Evolutionary conservation across 2,888 invertebrate genomes (phyloP), one percentile per base, ranked within the genome.

Genomic region (Xanthorhoe designata): DNA sequence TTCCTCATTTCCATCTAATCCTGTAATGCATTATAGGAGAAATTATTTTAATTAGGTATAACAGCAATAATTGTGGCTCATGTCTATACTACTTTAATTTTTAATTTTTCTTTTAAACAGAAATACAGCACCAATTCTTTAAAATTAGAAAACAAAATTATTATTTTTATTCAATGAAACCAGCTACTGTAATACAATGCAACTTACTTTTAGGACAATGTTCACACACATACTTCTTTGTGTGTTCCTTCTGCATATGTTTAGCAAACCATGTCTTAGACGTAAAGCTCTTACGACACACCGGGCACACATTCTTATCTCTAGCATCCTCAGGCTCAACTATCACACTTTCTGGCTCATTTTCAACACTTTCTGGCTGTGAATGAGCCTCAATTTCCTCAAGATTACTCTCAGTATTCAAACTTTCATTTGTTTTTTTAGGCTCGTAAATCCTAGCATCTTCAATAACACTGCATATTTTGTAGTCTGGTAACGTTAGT

Each of bases 181-280:
- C 5, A 42, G 13, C 13, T 42, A 13, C 32, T 6, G 2, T 42
- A 15, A 45, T 47, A 18, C 15, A 13, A 57, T n/a, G 29, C 6
- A 49, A 83, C 88, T 83, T 76, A 92, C 92, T 82, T 77, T 89
- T 89, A 56, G 83, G 71, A 70, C 92, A 92, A 35, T 86, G 78
- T 38, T 76, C 19, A 73, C 92, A 92, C 7, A 66, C 70, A 75
- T 82, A 87, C 61, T 85, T 85, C 49, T 78, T 80, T 0, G 79
- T 79, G 68, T 91, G 91, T 61, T 86, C 89, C 42, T 87, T 90
- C 45, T 82, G 79, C 78, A 91, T 82, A 58, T 92, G 92, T 63
- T 88, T 90, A 24, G 75, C 75, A 63, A 86, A 89, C 92, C 92
- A 92, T 7, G 84, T 79, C 60, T 89, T 87, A 0, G 90, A 88